Evolutionary conservation across 2,113 vertebrate genomes (phyloP), one percentile per base, ranked within the genome.

Genomic region (Trinectes maculatus): DNA sequence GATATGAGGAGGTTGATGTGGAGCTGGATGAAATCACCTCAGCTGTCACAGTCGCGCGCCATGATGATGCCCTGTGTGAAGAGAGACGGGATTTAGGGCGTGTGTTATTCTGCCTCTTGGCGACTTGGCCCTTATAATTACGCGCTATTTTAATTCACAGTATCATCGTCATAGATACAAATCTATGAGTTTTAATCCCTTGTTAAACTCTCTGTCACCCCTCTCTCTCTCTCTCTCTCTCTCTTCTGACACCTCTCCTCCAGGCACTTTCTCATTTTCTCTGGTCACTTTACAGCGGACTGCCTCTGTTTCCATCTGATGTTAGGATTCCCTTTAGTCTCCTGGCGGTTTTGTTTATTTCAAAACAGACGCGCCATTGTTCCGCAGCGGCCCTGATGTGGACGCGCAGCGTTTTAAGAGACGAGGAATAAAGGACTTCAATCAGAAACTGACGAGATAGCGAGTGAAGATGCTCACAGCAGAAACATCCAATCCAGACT

Each of bases 131-230:
- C 47, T 3, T 80, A 22, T 83, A 82, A 85, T 86, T 75, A 79
- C 25, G 58, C 25, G 21, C 72, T 69, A 74, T 90, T 82, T 80
- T 76, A 80, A 77, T 78, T 77, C 77, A 67, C 42, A 31, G 56
- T 73, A 64, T 76, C 76, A 62, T 63, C 29, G n/a, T 8, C 24
- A 74, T 47, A 88, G 89, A 92, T 91, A 85, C 43, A 55, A 74
- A 88, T 92, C 89, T 62, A 58, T 2, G 71, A 56, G 58, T 82
- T 89, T 84, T 84, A 92, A 93, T 91, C 89, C 89, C 88, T 71
- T 84, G 90, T 86, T 93, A 91, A 93, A 93, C 92, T 93, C 82
- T 80, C 61, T 16, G 65, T 92, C 81, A 93, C 92, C 92, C 74
- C 80, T 76, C 47, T 73, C 49, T 55, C 43, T 46, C 60, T 75